A percentile compares a stretch with the other conserved stretches of the same genome.
Conservation (phyloP, 37 sponge, comb jelly and placozoan genomes). For the Halichondria panicea region DNA sequence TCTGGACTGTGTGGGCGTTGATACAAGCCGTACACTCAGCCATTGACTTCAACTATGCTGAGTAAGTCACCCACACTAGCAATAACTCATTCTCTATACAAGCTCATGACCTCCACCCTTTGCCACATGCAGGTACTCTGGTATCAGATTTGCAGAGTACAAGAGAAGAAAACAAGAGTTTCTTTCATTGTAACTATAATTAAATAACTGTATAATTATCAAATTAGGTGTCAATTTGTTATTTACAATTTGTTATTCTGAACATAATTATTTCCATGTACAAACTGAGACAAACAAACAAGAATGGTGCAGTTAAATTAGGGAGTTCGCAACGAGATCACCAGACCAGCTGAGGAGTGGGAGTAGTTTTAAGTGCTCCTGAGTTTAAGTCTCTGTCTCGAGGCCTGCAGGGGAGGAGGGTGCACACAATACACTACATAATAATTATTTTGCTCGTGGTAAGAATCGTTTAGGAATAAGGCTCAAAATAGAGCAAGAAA, state of each 20-base stretch:
- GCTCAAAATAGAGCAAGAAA: too few relatives aligned
- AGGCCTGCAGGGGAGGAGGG: too few relatives aligned
- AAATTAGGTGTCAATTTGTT: neutral
- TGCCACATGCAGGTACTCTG: constrained; percentile 36
- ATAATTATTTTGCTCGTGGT: too few relatives aligned
- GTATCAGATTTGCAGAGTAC: constrained; percentile 46
- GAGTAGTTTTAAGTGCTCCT: too few relatives aligned
- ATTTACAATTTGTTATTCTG: neutral
- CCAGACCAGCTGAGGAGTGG: too few relatives aligned
- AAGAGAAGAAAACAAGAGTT: constrained; percentile 47
- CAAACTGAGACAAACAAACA: too few relatives aligned
- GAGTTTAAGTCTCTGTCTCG: too few relatives aligned
- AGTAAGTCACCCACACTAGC: constrained; percentile 48
- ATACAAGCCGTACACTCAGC: constrained; percentile 76
- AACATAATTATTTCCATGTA: too few relatives aligned
- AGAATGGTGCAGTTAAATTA: too few relatives aligned
- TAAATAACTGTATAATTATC: neutral
- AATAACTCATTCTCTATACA: neutral
- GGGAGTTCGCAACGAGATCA: too few relatives aligned
- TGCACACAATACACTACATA: too few relatives aligned
- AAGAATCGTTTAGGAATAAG: too few relatives aligned
- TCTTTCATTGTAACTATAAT: neutral
- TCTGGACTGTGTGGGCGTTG: constrained; percentile 90
- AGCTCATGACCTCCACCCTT: neutral
- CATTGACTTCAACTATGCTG: constrained; percentile 85